Percentiles rank a stretch among this genome's conserved stretches.
These are phyloP conservation scores for Nesospiza acunhae DNA, from an alignment of 2,113 vertebrate species.

Conservation along the genomic window DNA sequence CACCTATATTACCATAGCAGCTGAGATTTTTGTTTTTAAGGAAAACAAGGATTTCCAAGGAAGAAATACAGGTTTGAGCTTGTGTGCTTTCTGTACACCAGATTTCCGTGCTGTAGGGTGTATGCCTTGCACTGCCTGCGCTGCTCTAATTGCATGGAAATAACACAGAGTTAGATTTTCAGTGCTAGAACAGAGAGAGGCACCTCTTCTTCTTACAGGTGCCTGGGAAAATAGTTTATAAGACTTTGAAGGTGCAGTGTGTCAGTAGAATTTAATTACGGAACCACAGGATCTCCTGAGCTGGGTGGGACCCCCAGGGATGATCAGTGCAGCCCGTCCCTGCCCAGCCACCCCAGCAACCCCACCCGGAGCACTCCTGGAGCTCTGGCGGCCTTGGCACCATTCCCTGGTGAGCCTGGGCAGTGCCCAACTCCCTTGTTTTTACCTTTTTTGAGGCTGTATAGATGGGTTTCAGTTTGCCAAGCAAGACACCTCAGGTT, in stretches of 20 bases:
- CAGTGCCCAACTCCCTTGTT: neutral
- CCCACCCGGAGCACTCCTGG: neutral
- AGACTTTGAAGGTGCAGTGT: neutral
- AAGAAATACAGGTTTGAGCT: neutral
- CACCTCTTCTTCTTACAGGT: neutral
- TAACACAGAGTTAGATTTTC: neutral
- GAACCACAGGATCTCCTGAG: neutral
- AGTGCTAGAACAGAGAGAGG: neutral
- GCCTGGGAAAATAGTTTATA: neutral
- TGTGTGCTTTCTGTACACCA: neutral
- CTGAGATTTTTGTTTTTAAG: neutral
- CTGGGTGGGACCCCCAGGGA: accelerated
- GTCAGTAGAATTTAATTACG: neutral
- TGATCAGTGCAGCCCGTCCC: neutral
- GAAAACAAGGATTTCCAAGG: neutral
- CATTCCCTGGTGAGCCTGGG: neutral
- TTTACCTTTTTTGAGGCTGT: neutral
- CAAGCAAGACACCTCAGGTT: neutral
- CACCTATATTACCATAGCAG: accelerated
- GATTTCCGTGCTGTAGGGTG: neutral
- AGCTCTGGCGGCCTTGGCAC: neutral
- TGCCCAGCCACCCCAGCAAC: neutral
- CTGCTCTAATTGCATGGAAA: neutral
- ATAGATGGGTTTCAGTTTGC: accelerated
- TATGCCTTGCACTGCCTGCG: accelerated